Evolutionary conservation across 2,113 vertebrate genomes (phyloP).

Genomic region (Zosterops japonicus): DNA sequence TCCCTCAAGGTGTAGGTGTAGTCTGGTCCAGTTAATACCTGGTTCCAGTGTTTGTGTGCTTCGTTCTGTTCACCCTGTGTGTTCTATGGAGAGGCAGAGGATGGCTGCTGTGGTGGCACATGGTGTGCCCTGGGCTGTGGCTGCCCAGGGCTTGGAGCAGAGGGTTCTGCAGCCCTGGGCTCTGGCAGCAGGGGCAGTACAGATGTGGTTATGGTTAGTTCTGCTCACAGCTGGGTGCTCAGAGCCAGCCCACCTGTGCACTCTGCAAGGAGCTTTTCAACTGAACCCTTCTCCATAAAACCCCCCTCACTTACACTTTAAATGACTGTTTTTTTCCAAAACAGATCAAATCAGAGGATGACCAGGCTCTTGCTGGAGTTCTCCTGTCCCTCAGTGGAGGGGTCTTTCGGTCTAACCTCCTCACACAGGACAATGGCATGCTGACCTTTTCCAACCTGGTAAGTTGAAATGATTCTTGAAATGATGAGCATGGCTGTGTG

Average conservation of each 20-base stretch:
- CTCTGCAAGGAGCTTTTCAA: neutral
- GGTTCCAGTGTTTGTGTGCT: neutral
- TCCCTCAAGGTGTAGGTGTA: neutral
- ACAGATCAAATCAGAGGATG: constrained; percentile 91
- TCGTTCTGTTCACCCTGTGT: neutral
- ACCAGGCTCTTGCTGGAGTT: constrained; percentile 89
- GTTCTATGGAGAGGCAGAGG: neutral
- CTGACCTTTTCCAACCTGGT: constrained; percentile 96
- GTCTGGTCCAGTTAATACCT: neutral
- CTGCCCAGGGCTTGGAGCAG: neutral
- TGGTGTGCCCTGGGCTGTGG: neutral
- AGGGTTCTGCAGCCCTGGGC: neutral
- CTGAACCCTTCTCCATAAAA: neutral
- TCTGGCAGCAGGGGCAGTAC: neutral
- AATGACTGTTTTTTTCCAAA: neutral
- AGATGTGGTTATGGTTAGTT: neutral
- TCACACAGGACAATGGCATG: constrained; percentile 93
- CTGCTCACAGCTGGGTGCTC: neutral
- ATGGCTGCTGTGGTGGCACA: neutral
- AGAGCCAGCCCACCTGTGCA: neutral
- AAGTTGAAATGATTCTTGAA: neutral
- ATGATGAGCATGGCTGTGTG: neutral
- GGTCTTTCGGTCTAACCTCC: constrained; percentile 92
- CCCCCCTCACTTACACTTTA: neutral
- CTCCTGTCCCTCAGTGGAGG: constrained; percentile 95